Base-by-base conservation (phyloP, 1,140 invertebrate species). In the Parasteatoda tepidariorum region DNA sequence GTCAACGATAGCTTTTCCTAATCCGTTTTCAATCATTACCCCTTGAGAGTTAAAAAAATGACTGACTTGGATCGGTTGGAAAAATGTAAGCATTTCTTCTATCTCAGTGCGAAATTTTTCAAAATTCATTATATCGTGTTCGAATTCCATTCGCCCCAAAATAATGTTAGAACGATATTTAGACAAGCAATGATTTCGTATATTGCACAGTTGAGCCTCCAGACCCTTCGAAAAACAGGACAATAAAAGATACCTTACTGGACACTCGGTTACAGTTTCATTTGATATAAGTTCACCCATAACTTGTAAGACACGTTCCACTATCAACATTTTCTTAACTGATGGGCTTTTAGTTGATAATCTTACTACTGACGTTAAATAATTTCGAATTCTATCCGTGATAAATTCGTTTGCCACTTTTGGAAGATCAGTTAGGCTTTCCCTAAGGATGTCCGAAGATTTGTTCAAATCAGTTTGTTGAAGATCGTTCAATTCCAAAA, bases 251-350 rank as follows among this genome's bases (percentile, higher is more conserved):
- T 48, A 18, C 30, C 26, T 70, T 22, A 48, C 38, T 0, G 28
- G 15, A 22, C 31, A 34, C 2, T 24, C 38, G 7, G 34, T 70
- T 1, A 54, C 22, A 24, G 67, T 70, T 48, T 70, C 2, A 5
- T 70, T 70, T 70, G 26, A 24, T 13, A 70, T 13, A 13, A 48
- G 31, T 33, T 73, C 70, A 11, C 70, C 70, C 3, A 73, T n/a
- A 31, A 73, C 54, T 59, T 73, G 70, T 13, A 73, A 22, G 6
- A 54, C 31, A 33, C 70, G 55, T 15, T 73, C 41, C 18, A 55
- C 54, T 9, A 41, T 55, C 5, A 73, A 28, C 48, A 33, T 73
- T 7, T 9, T 22, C 33, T 73, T 73, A n/a, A 11, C 34, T n/a
- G 18, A 9, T 30, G 18, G n/a, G 3, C 11, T 15, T 33, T 73